These are phyloP conservation scores for Thaumetopoea pityocampa DNA, from an alignment of 1,140 invertebrate genomes.

Conservation along the genomic window DNA sequence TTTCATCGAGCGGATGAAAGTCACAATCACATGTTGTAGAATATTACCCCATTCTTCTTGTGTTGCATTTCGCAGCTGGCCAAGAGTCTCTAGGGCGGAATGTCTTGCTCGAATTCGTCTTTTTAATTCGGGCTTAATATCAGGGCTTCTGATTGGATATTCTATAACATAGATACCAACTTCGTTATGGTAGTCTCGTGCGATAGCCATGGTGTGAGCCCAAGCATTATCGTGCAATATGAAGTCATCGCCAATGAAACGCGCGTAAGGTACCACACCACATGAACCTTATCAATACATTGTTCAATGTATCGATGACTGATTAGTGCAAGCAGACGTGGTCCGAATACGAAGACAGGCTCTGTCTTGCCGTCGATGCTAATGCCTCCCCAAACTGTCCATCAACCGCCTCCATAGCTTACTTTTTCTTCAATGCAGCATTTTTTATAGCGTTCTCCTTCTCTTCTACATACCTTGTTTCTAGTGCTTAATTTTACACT, in stretches of 20 bases:
- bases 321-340: conserved; percentile 5
- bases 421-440: conserved; percentile 24
- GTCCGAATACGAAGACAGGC: conserved; percentile 6
- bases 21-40: background rate
- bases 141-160: background rate
- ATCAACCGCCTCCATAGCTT: conserved; percentile 23
- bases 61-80: background rate
- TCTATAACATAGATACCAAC: background rate
- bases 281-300: conserved; percentile 14
- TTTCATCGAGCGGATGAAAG: background rate
- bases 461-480: conserved; percentile 31
- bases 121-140: background rate
- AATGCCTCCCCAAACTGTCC: conserved; percentile 10
- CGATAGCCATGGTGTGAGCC: too few relatives aligned
- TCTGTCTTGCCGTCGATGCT: conserved; percentile 4
- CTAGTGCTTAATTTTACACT: too few relatives aligned
- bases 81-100: background rate
- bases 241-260: conserved; percentile 30
- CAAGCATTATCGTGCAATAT: conserved; percentile 27
- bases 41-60: conserved; percentile 1
- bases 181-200: background rate
- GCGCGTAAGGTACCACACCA: conserved; percentile 27
- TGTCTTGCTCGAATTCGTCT: background rate
- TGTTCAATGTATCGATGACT: conserved; percentile 13
- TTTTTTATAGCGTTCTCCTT: conserved; percentile 28